Evolutionary conservation across 2,113 vertebrate species (phyloP).

Genomic region (Misgurnus mizolepis): DNA sequence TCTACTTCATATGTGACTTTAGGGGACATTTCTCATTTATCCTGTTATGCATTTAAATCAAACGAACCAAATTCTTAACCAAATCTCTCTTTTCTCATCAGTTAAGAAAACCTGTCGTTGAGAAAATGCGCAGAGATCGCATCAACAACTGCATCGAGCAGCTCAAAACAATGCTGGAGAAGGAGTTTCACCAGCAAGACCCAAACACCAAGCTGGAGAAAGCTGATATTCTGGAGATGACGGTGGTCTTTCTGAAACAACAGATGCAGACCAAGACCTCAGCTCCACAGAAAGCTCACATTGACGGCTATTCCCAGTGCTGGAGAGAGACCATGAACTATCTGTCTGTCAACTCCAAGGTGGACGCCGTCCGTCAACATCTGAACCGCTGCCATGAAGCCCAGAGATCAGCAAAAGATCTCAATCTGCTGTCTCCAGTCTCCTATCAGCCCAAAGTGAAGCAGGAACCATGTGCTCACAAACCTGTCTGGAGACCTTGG

Average conservation of each 20-base stretch:
- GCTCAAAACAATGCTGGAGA: conserved; percentile 66
- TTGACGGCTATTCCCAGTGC: conserved; percentile 67
- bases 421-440: not conserved
- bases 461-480: conserved; percentile 46
- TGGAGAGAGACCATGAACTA: conserved; percentile 62
- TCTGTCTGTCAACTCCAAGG: conserved; percentile 73
- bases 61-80: conserved; percentile 32
- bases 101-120: conserved; percentile 76
- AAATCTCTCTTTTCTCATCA: conserved; percentile 33
- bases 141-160: conserved; percentile 69
- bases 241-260: conserved; percentile 70
- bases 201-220: conserved; percentile 77
- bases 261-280: conserved; percentile 53
- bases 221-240: conserved; percentile 76
- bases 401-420: conserved; percentile 32
- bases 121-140: conserved; percentile 74
- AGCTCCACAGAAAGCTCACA: conserved; percentile 64
- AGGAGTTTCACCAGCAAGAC: conserved; percentile 73
- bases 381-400: conserved; percentile 37
- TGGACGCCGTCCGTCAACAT: conserved; percentile 51
- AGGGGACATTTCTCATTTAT: not conserved
- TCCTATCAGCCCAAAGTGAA: conserved; percentile 56
- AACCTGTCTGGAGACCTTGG: conserved; percentile 79
- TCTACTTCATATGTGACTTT: not conserved
- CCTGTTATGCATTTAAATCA: not conserved